Conservation (phyloP, 2,888 invertebrate genomes). For the Bibio marci region DNA sequence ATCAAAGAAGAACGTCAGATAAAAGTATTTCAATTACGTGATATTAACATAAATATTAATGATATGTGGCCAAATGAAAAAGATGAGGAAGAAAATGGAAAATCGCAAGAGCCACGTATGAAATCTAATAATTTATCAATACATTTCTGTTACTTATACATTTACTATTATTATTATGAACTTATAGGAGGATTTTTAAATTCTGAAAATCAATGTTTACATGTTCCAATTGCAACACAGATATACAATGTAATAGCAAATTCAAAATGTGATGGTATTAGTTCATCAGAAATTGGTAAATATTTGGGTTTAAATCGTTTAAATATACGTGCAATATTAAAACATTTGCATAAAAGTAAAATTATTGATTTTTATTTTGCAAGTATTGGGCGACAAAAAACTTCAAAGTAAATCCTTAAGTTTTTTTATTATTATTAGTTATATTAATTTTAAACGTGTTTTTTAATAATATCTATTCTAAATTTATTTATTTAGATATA, state of each 20-base stretch:
- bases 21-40: slow-evolving; percentile 35
- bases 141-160: too few relatives aligned
- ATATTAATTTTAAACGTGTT: too few relatives aligned
- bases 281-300: slow-evolving; percentile 27
- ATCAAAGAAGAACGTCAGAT: slow-evolving; percentile 32
- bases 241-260: slow-evolving; percentile 32
- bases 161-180: not conserved
- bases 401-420: slow-evolving; percentile 22
- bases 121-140: not conserved
- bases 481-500: too few relatives aligned
- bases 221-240: slow-evolving; percentile 32
- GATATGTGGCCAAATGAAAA: slow-evolving; percentile 33
- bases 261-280: slow-evolving; percentile 34
- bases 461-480: too few relatives aligned
- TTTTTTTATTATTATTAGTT: too few relatives aligned
- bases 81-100: slow-evolving; percentile 29
- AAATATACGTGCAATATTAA: slow-evolving; percentile 30
- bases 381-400: slow-evolving; percentile 37
- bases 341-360: slow-evolving; percentile 28
- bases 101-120: slow-evolving; percentile 8
- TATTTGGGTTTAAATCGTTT: slow-evolving; percentile 29
- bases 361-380: slow-evolving; percentile 33
- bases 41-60: slow-evolving; percentile 34
- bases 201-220: slow-evolving; percentile 16
- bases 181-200: slow-evolving; percentile 13